Percentiles rank a stretch among this genome's conserved stretches.
These are phyloP conservation scores for Ceratosolen solmsi DNA, from an alignment of 1,140 invertebrate species.

Conservation along the genomic window DNA sequence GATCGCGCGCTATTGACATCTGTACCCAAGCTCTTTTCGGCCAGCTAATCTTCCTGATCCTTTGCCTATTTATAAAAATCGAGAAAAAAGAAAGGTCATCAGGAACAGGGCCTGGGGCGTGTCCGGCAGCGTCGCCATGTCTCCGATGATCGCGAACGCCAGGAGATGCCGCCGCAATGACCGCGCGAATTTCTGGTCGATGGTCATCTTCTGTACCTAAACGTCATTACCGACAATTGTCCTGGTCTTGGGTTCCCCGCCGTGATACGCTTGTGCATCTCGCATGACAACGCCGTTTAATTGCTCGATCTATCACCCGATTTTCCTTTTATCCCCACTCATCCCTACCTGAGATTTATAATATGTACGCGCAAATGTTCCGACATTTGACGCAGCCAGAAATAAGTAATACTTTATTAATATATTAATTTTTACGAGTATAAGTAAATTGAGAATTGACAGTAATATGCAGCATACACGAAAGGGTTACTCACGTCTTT, in stretches of 20 bases:
- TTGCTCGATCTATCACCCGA: slow-evolving; percentile 70
- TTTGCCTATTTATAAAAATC: neutral
- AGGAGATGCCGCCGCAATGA: slow-evolving; percentile 52
- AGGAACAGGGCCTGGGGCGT: slow-evolving; percentile 5
- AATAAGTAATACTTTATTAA: neutral
- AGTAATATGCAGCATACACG: neutral
- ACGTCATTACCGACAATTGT: slow-evolving; percentile 73
- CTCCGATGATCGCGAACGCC: slow-evolving; percentile 12
- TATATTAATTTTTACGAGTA: neutral
- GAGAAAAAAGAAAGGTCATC: neutral
- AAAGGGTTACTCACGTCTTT: neutral
- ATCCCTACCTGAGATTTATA: slow-evolving; percentile 24
- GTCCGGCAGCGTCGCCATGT: slow-evolving; percentile 33
- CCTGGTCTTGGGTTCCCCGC: slow-evolving; percentile 64
- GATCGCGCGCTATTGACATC: slow-evolving; percentile 29
- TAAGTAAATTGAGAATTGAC: neutral
- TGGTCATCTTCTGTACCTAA: neutral
- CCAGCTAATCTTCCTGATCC: neutral
- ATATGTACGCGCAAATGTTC: neutral
- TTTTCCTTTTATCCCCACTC: slow-evolving; percentile 17
- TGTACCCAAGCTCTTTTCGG: neutral
- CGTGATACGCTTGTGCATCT: slow-evolving; percentile 51
- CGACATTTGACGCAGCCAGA: neutral
- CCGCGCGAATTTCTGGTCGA: slow-evolving; percentile 58
- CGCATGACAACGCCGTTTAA: slow-evolving; percentile 71